Conservation (phyloP, 37 sponge, comb jelly and placozoan genomes). For the Cladorhizidae sp. region DNA sequence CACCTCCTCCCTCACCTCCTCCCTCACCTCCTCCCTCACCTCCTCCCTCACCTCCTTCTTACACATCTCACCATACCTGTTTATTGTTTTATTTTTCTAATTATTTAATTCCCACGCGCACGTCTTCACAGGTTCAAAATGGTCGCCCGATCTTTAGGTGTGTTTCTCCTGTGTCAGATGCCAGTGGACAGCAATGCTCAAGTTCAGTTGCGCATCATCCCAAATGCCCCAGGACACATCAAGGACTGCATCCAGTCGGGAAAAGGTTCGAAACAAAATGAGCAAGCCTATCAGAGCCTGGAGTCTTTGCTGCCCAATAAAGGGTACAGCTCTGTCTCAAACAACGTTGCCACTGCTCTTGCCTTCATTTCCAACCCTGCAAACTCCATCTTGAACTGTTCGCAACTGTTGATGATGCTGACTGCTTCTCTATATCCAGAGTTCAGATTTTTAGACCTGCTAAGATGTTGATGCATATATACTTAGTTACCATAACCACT, state of each 20-base stretch:
- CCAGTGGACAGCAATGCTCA: conserved; percentile 58
- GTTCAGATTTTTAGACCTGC: conserved; percentile 56
- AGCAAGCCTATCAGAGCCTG: conserved; percentile 51
- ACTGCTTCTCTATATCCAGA: conserved; percentile 49
- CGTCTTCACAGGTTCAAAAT: conserved; percentile 67
- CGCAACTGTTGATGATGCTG: conserved; percentile 44
- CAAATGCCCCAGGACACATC: conserved; percentile 70
- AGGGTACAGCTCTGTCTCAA: conserved; percentile 46
- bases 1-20: too few species aligned
- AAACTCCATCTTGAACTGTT: conserved; percentile 37
- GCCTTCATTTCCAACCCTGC: conserved; percentile 40
- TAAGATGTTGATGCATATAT: conserved; percentile 28
- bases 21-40: too few species aligned
- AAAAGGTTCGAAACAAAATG: conserved; percentile 44
- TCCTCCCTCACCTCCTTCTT: background rate
- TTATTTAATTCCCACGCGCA: too few species aligned
- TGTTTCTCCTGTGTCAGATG: conserved; percentile 69
- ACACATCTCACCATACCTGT: background rate
- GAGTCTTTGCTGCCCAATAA: conserved; percentile 63
- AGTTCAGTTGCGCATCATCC: conserved; percentile 52
- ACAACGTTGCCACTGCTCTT: conserved; percentile 22
- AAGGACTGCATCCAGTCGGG: conserved; percentile 30
- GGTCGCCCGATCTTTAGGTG: conserved; percentile 58
- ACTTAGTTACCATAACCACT: too few species aligned
- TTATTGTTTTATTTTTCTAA: background rate